These are phyloP conservation scores for Saguinus midas DNA, from an alignment of 2,113 vertebrate species.

Conservation along the genomic window DNA sequence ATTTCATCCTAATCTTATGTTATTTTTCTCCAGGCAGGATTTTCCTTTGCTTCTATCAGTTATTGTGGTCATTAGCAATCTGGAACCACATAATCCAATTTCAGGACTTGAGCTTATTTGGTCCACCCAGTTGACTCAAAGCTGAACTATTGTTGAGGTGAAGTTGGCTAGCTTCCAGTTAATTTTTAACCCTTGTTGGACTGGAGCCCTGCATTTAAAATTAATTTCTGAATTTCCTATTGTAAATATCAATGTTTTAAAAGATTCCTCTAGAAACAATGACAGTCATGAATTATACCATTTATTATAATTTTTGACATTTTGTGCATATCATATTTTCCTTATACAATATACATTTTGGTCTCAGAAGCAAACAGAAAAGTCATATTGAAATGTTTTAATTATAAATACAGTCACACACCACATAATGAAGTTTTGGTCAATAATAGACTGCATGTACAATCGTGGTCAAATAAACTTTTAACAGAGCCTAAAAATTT, in stretches of 20 bases:
- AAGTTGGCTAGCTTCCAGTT: neutral
- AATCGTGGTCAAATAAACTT: neutral
- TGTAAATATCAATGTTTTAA: neutral
- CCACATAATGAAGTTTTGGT: neutral
- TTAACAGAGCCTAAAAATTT: neutral
- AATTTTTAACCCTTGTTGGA: neutral
- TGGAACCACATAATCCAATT: neutral
- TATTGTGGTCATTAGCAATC: neutral
- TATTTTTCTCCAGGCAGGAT: neutral
- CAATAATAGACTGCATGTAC: neutral
- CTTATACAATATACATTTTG: constrained; percentile 37
- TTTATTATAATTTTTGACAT: neutral
- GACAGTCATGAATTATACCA: neutral
- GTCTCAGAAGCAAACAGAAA: neutral
- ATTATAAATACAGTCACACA: neutral
- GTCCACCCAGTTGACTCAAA: neutral
- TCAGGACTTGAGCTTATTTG: neutral
- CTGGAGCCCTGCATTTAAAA: neutral
- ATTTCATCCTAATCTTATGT: neutral
- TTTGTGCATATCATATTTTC: neutral
- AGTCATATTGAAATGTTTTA: neutral
- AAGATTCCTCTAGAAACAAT: neutral
- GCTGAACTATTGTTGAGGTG: too few relatives aligned
- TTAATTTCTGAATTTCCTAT: constrained; percentile 38
- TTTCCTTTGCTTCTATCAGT: neutral